Conservation (phyloP, 2,797 vertebrate species). For the Megalops cyprinoides region DNA sequence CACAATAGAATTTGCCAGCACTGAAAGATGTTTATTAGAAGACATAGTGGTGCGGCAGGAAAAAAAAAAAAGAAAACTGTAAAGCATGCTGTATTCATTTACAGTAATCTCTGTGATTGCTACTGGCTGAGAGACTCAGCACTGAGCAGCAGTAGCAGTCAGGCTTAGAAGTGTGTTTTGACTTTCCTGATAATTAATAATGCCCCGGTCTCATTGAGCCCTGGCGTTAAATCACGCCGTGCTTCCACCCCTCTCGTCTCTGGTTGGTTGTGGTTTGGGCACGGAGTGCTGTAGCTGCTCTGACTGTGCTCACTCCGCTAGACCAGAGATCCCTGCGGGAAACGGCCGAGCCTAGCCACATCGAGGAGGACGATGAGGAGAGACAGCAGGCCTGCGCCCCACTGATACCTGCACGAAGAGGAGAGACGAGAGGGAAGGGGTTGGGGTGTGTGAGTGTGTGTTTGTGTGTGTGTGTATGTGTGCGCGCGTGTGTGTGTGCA, state of each 20-base stretch:
- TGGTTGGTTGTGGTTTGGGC: conserved; percentile 49
- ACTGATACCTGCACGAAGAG: neutral
- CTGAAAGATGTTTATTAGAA: conserved; percentile 28
- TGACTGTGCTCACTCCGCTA: conserved; percentile 38
- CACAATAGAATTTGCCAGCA: conserved; percentile 20
- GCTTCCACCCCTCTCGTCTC: conserved; percentile 41
- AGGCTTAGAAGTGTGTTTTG: conserved; percentile 38
- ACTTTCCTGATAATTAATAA: conserved; percentile 50
- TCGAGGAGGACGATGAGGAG: neutral
- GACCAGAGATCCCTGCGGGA: conserved; percentile 41
- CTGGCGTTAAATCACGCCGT: conserved; percentile 52
- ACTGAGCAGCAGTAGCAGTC: conserved; percentile 32
- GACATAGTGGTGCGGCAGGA: conserved; percentile 12
- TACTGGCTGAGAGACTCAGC: conserved; percentile 44
- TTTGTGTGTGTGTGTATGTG: too few relatives aligned
- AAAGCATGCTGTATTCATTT: conserved; percentile 58
- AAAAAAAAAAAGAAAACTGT: conserved; percentile 26
- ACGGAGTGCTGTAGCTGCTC: conserved; percentile 26
- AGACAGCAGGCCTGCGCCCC: neutral
- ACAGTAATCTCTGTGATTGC: conserved; percentile 47
- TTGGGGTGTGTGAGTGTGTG: too few relatives aligned
- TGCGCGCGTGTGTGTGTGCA: too few relatives aligned
- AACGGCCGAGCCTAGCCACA: neutral
- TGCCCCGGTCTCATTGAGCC: conserved; percentile 55
- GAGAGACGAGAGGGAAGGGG: too few relatives aligned